Percentiles rank a stretch among this genome's conserved stretches.
Evolutionary conservation across 2,888 invertebrate genomes (phyloP).

Genomic region (Phymatocera aterrima): DNA sequence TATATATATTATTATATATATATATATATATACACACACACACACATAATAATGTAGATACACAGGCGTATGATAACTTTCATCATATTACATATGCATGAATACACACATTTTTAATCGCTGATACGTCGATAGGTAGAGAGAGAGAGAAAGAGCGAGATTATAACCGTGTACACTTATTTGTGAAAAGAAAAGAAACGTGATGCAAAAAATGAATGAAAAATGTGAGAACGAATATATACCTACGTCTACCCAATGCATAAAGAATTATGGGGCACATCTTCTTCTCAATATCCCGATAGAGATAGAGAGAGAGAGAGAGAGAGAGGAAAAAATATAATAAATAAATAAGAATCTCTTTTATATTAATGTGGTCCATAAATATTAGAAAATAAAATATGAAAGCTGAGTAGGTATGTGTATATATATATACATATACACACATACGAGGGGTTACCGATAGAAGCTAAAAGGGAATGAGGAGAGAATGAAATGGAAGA

Average conservation of each 20-base stretch:
- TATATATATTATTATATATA: too few species aligned
- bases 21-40: too few species aligned
- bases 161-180: too few species aligned
- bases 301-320: too few species aligned
- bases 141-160: background rate
- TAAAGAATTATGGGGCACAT: constrained; percentile 56
- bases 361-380: constrained; percentile 58
- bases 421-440: background rate
- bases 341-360: constrained; percentile 50
- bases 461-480: background rate
- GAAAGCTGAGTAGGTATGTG: constrained; percentile 24
- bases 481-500: constrained; percentile 19
- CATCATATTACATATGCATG: too few species aligned
- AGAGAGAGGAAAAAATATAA: constrained; percentile 46
- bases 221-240: constrained; percentile 45
- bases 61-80: too few species aligned
- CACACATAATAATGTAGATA: too few species aligned
- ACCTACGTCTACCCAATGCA: constrained; percentile 54
- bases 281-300: constrained; percentile 50
- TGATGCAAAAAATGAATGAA: constrained; percentile 3
- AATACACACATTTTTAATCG: too few species aligned
- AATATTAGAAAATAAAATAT: constrained; percentile 56
- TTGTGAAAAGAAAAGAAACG: background rate
- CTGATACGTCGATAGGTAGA: background rate
- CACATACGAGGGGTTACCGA: background rate